A percentile compares a stretch with the other conserved stretches of the same genome.
These are phyloP conservation scores for Tricholauxania praeusta DNA, from an alignment of 2,888 invertebrate genomes.

Conservation along the genomic window DNA sequence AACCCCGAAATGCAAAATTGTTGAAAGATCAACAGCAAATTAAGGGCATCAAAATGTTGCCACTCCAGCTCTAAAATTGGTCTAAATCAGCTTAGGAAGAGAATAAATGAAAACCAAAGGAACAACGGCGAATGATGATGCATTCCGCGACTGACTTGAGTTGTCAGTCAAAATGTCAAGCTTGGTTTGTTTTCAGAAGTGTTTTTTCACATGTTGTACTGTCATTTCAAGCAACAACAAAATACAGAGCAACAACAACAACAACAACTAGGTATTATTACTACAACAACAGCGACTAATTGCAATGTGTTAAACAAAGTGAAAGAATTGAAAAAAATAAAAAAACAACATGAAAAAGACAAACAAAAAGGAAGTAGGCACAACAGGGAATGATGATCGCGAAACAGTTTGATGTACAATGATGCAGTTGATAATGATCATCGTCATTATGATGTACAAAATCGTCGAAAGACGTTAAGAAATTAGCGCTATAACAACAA, in stretches of 20 bases:
- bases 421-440: background rate
- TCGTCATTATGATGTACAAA: constrained; percentile 2
- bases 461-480: constrained; percentile 25
- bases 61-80: constrained; percentile 36
- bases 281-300: constrained; percentile 47
- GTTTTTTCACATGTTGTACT: constrained; percentile 51
- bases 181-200: constrained; percentile 53
- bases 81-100: background rate
- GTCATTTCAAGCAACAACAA: constrained; percentile 44
- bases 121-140: too few species aligned
- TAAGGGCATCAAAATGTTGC: background rate
- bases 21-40: too few species aligned
- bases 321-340: constrained; percentile 37
- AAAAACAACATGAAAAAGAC: constrained; percentile 11
- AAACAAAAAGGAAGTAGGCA: constrained; percentile 12
- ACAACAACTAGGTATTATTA: constrained; percentile 17
- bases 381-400: constrained; percentile 7
- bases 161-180: constrained; percentile 51
- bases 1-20: background rate
- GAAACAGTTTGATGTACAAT: constrained; percentile 3
- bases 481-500: constrained; percentile 5
- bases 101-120: background rate
- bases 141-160: constrained; percentile 27
- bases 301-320: constrained; percentile 49
- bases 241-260: constrained; percentile 36